phyloP scores from a whole-genome alignment of 53 echinoderm and acorn worm genomes.

The Zoroaster sp. region DNA sequence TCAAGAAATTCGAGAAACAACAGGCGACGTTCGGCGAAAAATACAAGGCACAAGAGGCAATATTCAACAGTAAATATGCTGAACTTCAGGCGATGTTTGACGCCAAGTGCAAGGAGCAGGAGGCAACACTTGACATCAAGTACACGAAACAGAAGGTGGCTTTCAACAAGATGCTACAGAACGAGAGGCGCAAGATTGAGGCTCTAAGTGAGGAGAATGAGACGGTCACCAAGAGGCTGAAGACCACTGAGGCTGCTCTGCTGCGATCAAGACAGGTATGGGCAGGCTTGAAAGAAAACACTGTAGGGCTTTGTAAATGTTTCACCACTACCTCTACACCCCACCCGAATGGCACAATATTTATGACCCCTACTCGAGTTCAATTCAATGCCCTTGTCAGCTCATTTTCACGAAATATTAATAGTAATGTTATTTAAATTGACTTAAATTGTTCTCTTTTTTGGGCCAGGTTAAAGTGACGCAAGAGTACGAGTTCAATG shows the following conservation, averaged over 20 bases:
- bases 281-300: too few species aligned
- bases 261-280: constrained; percentile 41
- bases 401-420: not conserved
- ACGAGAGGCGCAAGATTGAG: not conserved
- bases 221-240: not conserved
- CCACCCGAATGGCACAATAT: too few species aligned
- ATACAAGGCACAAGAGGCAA: not conserved
- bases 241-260: constrained; percentile 14
- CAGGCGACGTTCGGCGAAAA: not conserved
- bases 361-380: too few species aligned
- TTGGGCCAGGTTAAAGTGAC: constrained; percentile 31
- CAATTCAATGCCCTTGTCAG: too few species aligned
- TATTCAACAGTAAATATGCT: not conserved
- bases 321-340: too few species aligned
- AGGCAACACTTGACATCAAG: constrained; percentile 1
- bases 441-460: not conserved
- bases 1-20: not conserved
- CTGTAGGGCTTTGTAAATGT: too few species aligned
- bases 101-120: not conserved
- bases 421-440: not conserved
- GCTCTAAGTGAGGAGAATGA: not conserved
- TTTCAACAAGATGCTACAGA: not conserved
- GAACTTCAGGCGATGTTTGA: not conserved
- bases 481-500: constrained; percentile 42
- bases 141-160: not conserved